Percentiles rank a stretch among this genome's conserved stretches.
phyloP scores from a whole-genome alignment of 2,888 invertebrate species.

The Netelia inedita region DNA sequence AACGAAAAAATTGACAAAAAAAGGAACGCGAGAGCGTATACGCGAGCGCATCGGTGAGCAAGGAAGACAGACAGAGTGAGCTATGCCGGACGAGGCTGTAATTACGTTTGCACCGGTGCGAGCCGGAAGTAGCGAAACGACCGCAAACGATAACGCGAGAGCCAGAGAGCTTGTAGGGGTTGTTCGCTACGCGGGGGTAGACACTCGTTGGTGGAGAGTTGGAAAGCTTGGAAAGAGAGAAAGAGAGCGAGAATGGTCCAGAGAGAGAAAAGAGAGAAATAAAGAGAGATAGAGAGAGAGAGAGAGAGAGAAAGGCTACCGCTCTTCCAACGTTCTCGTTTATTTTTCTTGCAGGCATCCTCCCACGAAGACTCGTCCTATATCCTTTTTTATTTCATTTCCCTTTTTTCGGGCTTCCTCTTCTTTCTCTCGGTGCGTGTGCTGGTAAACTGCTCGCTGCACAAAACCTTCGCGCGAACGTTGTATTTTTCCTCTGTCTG shows the following conservation, averaged over 20 bases:
- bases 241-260: not conserved
- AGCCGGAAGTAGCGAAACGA: constrained; percentile 65
- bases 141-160: constrained; percentile 67
- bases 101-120: constrained; percentile 67
- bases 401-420: constrained; percentile 29
- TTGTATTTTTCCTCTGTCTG: constrained; percentile 50
- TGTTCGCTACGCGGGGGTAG: too few relatives aligned
- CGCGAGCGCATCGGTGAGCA: not conserved
- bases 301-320: constrained; percentile 26
- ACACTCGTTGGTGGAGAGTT: not conserved
- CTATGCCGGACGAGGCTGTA: constrained; percentile 58
- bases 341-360: constrained; percentile 62
- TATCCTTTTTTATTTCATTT: constrained; percentile 40
- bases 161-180: constrained; percentile 12
- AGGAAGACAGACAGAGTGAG: not conserved
- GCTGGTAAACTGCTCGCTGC: constrained; percentile 49
- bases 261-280: constrained; percentile 5
- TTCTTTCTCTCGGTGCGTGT: constrained; percentile 50
- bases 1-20: constrained; percentile 40
- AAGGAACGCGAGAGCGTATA: constrained; percentile 5
- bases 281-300: constrained; percentile 8
- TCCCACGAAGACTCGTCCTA: constrained; percentile 31
- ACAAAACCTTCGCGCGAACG: constrained; percentile 22
- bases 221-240: not conserved
- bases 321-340: constrained; percentile 51